Percentiles rank a stretch among this genome's conserved stretches.
Evolutionary conservation across 2,888 invertebrate genomes (phyloP).

Genomic region (Strigamia transsilvanica): DNA sequence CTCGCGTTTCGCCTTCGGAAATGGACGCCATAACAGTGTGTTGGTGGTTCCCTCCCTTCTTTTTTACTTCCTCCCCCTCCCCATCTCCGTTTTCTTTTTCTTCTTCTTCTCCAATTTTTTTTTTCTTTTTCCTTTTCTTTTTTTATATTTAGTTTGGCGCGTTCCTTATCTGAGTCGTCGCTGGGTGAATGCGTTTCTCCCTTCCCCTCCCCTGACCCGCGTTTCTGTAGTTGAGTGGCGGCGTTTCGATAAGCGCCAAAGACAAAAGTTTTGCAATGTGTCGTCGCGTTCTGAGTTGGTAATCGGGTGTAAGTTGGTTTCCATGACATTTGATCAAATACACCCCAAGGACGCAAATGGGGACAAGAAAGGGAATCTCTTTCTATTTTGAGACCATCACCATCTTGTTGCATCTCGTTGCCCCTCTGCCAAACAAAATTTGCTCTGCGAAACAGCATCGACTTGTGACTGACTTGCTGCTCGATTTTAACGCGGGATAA

Average conservation of each 20-base stretch:
- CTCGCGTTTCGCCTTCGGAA: constrained; percentile 10
- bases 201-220: constrained; percentile 48
- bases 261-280: constrained; percentile 49
- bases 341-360: constrained; percentile 49
- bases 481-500: no score
- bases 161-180: constrained; percentile 46
- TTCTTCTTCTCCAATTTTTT: constrained; percentile 10
- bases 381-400: constrained; percentile 40
- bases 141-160: constrained; percentile 19
- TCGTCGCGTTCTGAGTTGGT: constrained; percentile 40
- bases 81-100: constrained; percentile 40
- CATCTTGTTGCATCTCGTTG: constrained; percentile 36
- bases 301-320: constrained; percentile 47
- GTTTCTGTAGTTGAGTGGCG: constrained; percentile 46
- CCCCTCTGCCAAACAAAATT: constrained; percentile 41
- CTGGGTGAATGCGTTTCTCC: constrained; percentile 49
- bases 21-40: constrained; percentile 46
- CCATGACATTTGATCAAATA: constrained; percentile 48
- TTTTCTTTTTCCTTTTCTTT: neutral
- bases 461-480: no score
- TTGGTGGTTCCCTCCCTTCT: constrained; percentile 32
- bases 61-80: constrained; percentile 23
- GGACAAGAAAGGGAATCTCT: constrained; percentile 46
- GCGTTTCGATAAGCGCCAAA: constrained; percentile 45
- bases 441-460: neutral